Evolutionary conservation across 2,113 vertebrate genomes (phyloP).

Genomic region (Trogon surrucura): DNA sequence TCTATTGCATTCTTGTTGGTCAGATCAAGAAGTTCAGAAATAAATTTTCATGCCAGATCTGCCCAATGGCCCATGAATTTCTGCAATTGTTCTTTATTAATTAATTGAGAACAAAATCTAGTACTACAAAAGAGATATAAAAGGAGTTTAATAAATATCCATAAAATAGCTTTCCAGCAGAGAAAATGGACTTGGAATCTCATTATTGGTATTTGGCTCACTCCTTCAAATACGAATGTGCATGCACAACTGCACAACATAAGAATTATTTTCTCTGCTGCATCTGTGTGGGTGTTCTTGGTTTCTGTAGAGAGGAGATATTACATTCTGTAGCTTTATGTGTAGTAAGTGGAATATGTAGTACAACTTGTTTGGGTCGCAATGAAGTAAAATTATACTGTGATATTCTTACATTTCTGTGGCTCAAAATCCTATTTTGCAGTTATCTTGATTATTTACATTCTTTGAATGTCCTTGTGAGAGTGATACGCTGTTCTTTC

Average conservation of each 20-base stretch:
- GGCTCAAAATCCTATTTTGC: background rate
- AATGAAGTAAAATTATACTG: background rate
- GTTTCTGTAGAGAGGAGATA: background rate
- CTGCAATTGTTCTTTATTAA: background rate
- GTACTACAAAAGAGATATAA: background rate
- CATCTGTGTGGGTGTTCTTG: background rate
- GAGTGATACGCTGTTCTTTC: background rate
- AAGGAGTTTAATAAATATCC: background rate
- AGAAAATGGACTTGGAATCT: background rate
- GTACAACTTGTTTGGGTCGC: background rate
- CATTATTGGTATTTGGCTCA: background rate
- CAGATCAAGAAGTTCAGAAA: background rate
- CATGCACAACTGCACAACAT: background rate
- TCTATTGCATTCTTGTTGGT: background rate
- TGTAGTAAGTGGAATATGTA: background rate
- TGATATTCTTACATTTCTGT: background rate
- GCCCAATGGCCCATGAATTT: background rate
- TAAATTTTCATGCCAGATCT: background rate
- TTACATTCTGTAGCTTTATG: background rate
- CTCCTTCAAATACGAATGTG: background rate
- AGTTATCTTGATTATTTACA: conserved; percentile 38
- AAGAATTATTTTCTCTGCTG: conserved; percentile 16
- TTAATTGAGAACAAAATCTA: background rate
- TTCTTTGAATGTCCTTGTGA: conserved; percentile 12
- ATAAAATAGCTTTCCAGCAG: background rate